Evolutionary conservation across 2,113 vertebrate genomes (phyloP), one percentile per base, ranked within the genome.

Genomic region (Melospiza melodia): DNA sequence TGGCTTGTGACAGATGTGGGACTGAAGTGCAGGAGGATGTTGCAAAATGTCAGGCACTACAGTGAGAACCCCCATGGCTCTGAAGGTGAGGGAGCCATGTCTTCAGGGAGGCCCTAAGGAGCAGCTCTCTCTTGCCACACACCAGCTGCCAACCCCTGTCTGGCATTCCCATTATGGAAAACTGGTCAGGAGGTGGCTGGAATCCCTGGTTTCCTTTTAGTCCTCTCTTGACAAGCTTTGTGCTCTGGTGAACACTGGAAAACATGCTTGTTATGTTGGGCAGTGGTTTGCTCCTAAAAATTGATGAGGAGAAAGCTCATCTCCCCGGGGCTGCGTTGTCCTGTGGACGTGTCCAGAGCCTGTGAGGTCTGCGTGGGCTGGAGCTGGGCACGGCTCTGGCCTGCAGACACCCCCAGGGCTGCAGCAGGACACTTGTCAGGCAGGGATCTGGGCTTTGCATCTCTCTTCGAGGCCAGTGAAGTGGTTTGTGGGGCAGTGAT

Each of bases 351-450:
- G 75, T 39, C 23, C 63, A 23, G 75, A 27, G n/a, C 18, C 74
- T 22, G n/a, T 48, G 82, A 84, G 85, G 63, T 91, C 79, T 75
- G 44, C 2, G n/a, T 57, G 92, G 92, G 43, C 54, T 87, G 3
- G 74, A 33, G 85, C 12, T 69, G 62, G 75, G 67, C 46, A 61
- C 46, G 2, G 28, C 82, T 75, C 49, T 75, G 16, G 44, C 62
- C 30, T 31, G 37, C 1, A 85, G 65, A 15, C 33, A 49, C 43
- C 87, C 87, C 54, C 82, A 61, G 17, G 61, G 51, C 68, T 48
- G 57, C 52, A 33, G 79, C 75, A 91, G 87, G 93, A 62, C 83
- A 37, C 46, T 57, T 89, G 93, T 86, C 80, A 67, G 94, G 55
- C 0, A 11, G 20, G 71, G 46, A 48, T 72, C 61, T 93, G 75